Base-by-base conservation (phyloP, 2,888 invertebrate species). In the Apamea epomidion region DNA sequence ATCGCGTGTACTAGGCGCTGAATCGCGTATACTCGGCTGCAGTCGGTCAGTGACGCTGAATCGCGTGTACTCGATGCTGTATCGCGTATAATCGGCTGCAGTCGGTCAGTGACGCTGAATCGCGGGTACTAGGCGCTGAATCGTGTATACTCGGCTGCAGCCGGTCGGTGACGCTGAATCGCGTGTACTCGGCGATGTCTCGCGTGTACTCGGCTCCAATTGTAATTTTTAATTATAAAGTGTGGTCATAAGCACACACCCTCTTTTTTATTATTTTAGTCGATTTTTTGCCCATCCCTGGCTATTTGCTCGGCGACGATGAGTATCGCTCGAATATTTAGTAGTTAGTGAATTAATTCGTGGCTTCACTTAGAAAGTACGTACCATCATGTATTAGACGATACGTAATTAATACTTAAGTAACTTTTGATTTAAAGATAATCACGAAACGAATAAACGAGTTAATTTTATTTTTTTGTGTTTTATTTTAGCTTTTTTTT, bases 351-450 rank as follows among this genome's bases (percentile, higher is more conserved):
- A 90, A 88, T 90, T 84, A 83, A 90, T 85, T 74, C 82, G 84
- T 84, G 76, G 87, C 88, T 90, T 91, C 88, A 88, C 84, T 87
- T 87, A 88, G 85, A 68, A 85, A 76, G 84, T 87, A 89, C 79
- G 90, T 92, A 90, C 90, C 87, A 86, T 87, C 91, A 91, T 93
- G 94, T 94, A 93, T 94, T 93, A 94, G 91, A 90, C 87, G 92
- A 92, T 93, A 93, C 91, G 92, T 94, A 93, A 93, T 84, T 91
- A 87, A 90, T 86, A 90, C 87, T 91, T 94, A 93, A 92, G 91
- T 90, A 91, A 88, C 85, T 83, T 70, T 88, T 89, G 83, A 85
- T 68, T 82, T 82, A 78, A 82, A 89, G 88, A 88, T 89, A 88
- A 90, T 93, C 87, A 89, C 86, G 88, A 91, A 91, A 90, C 88